Base-by-base conservation (phyloP, 2,888 invertebrate genomes). In the Choreutis nemorana region DNA sequence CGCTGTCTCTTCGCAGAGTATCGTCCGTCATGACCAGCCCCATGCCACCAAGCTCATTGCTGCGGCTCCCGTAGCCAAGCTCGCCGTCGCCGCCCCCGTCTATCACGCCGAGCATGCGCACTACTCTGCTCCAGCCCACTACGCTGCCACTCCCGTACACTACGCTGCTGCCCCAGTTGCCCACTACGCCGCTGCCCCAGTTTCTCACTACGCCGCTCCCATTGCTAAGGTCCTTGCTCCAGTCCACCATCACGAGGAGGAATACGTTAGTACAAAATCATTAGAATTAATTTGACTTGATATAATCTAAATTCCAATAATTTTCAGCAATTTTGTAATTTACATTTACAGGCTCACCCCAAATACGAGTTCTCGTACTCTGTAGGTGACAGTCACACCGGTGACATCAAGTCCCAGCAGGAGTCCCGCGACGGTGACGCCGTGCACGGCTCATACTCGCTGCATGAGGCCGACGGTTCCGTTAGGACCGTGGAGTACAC, bases 341-440 rank as follows among this genome's bases (percentile, higher is more conserved):
- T 18, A 18, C 8, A 18, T 12, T 35, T 37, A 2, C 37, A 52
- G 52, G 39, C 66, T 13, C 62, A 63, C 37, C 70, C 75, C 8
- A 67, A 67, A 49, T 75, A 79, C 48, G 60, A 65, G 44, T 75
- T 70, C 47, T 60, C 67, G 40, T 75, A 78, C 45, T 63, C 65
- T 14, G 75, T 78, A 26, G 52, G 61, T 14, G 78, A 77, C 40
- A 55, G 57, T 4, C 70, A 73, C 42, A 77, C 78, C 8, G 64
- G 64, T 20, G 78, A 78, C 48, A 62, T 66, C 40, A 75, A 77
- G 45, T 61, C 50, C 41, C 73, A 73, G 43, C 59, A 60, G 14
- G 77, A 77, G 51, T 41, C 48, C 18, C 62, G 75, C 31, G 55
- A 58, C 33, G 73, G 72, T 26, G 71, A 75, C 45, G 55, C 55